A percentile compares a stretch with the other conserved stretches of the same genome.
These are phyloP conservation scores for Plodia interpunctella DNA, from an alignment of 1,140 invertebrate genomes.

Conservation along the genomic window DNA sequence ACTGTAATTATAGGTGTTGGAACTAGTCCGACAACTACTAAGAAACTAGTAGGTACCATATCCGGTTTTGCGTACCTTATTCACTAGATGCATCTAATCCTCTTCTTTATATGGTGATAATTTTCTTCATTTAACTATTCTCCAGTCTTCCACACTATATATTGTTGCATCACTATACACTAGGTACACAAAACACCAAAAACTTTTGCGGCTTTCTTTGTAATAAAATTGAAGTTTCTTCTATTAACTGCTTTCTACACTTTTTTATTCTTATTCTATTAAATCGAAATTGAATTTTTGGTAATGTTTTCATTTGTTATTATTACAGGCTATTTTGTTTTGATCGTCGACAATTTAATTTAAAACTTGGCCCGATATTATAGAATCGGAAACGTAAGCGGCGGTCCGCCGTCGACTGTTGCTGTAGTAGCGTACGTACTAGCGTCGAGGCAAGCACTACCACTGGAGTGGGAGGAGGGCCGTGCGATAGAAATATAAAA, in stretches of 20 bases:
- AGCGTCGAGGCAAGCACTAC: slow-evolving; percentile 40
- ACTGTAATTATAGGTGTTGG: slow-evolving; percentile 24
- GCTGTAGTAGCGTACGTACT: slow-evolving; percentile 54
- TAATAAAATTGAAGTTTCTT: slow-evolving; percentile 9
- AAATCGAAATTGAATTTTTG: slow-evolving; percentile 12
- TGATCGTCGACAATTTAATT: slow-evolving; percentile 9
- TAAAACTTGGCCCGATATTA: background rate
- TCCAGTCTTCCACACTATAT: slow-evolving; percentile 26
- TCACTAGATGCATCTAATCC: slow-evolving; percentile 58
- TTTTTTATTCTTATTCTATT: slow-evolving; percentile 7
- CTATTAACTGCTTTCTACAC: background rate
- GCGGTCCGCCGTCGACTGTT: slow-evolving; percentile 58
- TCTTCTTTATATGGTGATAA: slow-evolving; percentile 44
- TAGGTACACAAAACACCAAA: slow-evolving; percentile 55
- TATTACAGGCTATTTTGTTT: slow-evolving; percentile 20
- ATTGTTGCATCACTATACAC: slow-evolving; percentile 55
- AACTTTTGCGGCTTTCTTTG: slow-evolving; percentile 29
- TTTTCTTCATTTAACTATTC: slow-evolving; percentile 43
- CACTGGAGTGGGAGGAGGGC: slow-evolving; percentile 52
- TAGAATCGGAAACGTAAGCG: slow-evolving; percentile 36
- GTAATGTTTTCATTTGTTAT: slow-evolving; percentile 22
- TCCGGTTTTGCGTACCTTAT: slow-evolving; percentile 71
- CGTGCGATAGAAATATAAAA: slow-evolving; percentile 45
- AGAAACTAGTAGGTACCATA: slow-evolving; percentile 50
- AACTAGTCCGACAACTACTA: slow-evolving; percentile 61